Percentiles rank a stretch among this genome's conserved stretches.
Conservation (phyloP, 2,888 invertebrate species). For the Arge pagana region DNA sequence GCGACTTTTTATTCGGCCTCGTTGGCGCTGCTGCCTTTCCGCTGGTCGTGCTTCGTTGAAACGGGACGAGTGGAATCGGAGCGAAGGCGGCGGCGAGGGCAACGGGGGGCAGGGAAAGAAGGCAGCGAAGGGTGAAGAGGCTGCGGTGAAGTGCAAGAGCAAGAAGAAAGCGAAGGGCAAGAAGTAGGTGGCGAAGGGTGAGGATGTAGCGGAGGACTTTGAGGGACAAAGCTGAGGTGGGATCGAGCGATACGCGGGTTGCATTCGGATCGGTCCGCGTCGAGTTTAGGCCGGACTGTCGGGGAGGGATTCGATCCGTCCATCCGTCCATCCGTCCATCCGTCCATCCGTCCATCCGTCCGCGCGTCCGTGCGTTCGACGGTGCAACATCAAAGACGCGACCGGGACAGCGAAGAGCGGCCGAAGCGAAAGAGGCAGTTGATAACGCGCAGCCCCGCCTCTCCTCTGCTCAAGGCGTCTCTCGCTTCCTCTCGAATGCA, state of each 20-base stretch:
- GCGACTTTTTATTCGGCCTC: constrained; percentile 33
- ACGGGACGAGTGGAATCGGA: neutral
- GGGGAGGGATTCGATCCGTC: constrained; percentile 1
- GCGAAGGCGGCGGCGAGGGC: neutral
- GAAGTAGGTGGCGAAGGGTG: no score
- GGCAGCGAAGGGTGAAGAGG: no score
- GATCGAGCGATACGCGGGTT: constrained; percentile 19
- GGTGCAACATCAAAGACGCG: constrained; percentile 9
- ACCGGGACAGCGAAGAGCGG: neutral
- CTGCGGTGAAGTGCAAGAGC: no score
- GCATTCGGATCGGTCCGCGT: constrained; percentile 15
- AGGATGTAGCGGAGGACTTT: no score
- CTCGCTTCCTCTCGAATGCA: constrained; percentile 30
- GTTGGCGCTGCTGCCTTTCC: constrained; percentile 18
- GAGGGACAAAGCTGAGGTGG: no score
- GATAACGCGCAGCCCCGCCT: constrained; percentile 1
- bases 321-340: neutral
- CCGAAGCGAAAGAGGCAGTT: neutral
- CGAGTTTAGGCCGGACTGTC: constrained; percentile 12
- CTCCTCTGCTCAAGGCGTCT: neutral
- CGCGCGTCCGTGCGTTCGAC: neutral
- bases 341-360: neutral
- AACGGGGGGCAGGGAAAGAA: no score
- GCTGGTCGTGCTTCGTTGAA: constrained; percentile 18
- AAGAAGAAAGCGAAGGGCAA: no score